Evolutionary conservation across 2,797 vertebrate genomes (phyloP), one percentile per base, ranked within the genome.

Genomic region (Pelobates cultripes): DNA sequence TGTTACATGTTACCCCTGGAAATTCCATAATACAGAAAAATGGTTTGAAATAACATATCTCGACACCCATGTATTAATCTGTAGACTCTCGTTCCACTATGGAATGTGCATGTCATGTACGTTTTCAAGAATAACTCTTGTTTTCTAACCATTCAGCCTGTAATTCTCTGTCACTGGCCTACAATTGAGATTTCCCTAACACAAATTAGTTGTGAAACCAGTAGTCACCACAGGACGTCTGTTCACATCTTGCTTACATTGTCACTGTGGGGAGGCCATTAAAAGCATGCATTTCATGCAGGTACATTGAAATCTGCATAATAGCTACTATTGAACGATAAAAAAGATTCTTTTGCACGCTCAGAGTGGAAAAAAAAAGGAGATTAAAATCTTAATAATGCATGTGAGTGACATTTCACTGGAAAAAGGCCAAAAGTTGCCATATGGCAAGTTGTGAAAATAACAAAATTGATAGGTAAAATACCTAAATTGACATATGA

Each of bases 41-140:
- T 53, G 13, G 44, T 10, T 7, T 55, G 43, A 53, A 73, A 79
- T 79, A n/a, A 72, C 42, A 79, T 61, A 67, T 66, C 40, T 47
- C 45, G 8, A 7, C 44, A 12, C 4, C 44, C 42, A 4, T 57
- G 13, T 57, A 57, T 12, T 70, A 14, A 70, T 70, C 28, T 70
- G 43, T 70, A 70, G 44, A 43, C 7, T 7, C 42, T 70, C 68
- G 42, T 44, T 45, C 43, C 14, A 70, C 44, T 13, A 14, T 14
- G 55, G 13, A 57, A 12, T 14, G 55, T 14, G 14, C 4, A 15
- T 57, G 55, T 57, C 4, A 15, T 57, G 55, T 57, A 57, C 14
- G 13, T 14, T 2, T 57, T 12, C 14, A 4, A 4, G 13, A 57
- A 57, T 57, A 57, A 57, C 55, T 12, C 55, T 14, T 12, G 55